These are phyloP conservation scores for Platycercus adscitus DNA, from an alignment of 2,113 vertebrate genomes.

Conservation along the genomic window DNA sequence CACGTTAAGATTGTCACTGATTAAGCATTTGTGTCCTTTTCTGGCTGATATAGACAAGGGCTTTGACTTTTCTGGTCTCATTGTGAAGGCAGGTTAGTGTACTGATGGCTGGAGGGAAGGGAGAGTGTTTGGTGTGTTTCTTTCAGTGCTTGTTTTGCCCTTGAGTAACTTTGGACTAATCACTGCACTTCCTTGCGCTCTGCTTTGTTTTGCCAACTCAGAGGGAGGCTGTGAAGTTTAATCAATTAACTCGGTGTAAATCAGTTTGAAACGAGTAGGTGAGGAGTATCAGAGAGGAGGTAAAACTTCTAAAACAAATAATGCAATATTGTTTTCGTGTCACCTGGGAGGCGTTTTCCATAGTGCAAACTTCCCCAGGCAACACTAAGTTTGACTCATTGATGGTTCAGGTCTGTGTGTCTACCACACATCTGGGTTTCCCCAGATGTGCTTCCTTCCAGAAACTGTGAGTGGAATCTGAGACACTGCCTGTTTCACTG, in stretches of 20 bases:
- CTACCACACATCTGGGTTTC: constrained; percentile 33
- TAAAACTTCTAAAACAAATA: constrained; percentile 4
- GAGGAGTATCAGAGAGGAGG: not conserved
- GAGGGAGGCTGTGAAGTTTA: constrained; percentile 20
- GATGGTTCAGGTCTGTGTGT: not conserved
- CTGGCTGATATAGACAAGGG: not conserved
- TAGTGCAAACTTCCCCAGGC: not conserved
- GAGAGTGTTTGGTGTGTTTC: not conserved
- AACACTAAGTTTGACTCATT: constrained; percentile 25
- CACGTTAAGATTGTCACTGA: not conserved
- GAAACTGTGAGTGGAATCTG: constrained; percentile 18
- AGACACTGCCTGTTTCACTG: constrained; percentile 3
- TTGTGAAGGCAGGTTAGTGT: not conserved
- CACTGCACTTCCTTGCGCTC: not conserved
- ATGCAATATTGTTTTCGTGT: not conserved
- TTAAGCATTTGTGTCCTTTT: not conserved
- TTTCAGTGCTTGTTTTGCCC: not conserved
- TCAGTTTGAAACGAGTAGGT: constrained; percentile 29
- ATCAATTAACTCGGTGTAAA: constrained; percentile 47
- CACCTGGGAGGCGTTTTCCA: constrained; percentile 18
- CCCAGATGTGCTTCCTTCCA: constrained; percentile 38
- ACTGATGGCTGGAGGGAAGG: not conserved
- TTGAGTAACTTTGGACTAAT: not conserved
- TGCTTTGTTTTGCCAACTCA: not conserved
- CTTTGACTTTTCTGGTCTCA: not conserved